Conservation (phyloP, 1,140 invertebrate genomes). For the Laupala kohalensis region DNA sequence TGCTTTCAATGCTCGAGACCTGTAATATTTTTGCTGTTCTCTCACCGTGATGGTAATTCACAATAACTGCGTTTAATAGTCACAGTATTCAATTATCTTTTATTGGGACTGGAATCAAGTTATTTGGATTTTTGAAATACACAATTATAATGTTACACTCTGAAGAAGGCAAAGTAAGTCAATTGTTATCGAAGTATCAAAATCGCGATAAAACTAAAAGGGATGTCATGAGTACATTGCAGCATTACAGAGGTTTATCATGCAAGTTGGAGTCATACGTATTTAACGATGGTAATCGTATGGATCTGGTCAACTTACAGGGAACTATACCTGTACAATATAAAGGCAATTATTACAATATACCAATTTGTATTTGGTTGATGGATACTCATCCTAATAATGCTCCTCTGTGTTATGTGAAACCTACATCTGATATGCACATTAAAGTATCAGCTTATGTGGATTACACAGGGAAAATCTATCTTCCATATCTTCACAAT, state of each 20-base stretch:
- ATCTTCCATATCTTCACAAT: slow-evolving; percentile 91
- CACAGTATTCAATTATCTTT: too few species aligned
- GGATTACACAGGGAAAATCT: slow-evolving; percentile 90
- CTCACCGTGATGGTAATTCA: too few species aligned
- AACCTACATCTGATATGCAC: slow-evolving; percentile 87
- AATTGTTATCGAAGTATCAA: slow-evolving; percentile 39
- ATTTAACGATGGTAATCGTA: slow-evolving; percentile 77
- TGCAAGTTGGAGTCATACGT: slow-evolving; percentile 50
- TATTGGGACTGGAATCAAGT: too few species aligned
- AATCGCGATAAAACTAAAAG: slow-evolving; percentile 58
- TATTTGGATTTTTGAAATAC: too few species aligned
- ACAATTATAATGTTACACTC: neutral
- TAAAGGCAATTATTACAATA: slow-evolving; percentile 83
- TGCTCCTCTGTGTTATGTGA: slow-evolving; percentile 95
- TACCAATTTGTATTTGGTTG: slow-evolving; percentile 91
- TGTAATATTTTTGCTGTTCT: too few species aligned
- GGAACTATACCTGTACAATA: slow-evolving; percentile 89
- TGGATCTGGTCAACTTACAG: slow-evolving; percentile 69
- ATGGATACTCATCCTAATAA: slow-evolving; percentile 94
- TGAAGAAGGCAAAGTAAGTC: neutral
- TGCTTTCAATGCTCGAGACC: too few species aligned
- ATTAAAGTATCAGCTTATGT: slow-evolving; percentile 91
- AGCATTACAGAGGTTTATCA: slow-evolving; percentile 55
- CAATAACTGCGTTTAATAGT: too few species aligned
- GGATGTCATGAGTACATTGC: slow-evolving; percentile 56